phyloP scores from a whole-genome alignment of 2,888 invertebrate genomes.

The Zygogramma bicolorata region DNA sequence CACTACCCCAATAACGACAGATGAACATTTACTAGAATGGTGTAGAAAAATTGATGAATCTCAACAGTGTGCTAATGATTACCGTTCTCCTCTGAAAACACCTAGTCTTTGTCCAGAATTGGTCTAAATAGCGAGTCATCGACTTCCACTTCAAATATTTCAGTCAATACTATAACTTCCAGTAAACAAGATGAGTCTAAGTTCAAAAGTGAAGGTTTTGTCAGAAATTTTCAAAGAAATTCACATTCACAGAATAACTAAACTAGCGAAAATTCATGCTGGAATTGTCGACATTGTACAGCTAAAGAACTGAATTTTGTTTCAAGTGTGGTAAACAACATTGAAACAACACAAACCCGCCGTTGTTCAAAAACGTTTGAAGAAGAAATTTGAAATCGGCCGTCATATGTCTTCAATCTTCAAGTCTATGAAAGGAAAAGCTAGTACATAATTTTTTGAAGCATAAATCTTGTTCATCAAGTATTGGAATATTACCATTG shows the following conservation, averaged over 20 bases:
- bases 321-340: constrained; percentile 19
- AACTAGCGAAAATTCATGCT: not conserved
- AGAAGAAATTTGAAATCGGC: not conserved
- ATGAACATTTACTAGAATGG: constrained; percentile 8
- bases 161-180: not conserved
- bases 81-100: constrained; percentile 10
- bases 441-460: not conserved
- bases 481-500: constrained; percentile 1
- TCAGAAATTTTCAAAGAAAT: no score
- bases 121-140: constrained; percentile 13
- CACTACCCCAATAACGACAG: not conserved
- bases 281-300: constrained; percentile 17
- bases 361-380: constrained; percentile 16
- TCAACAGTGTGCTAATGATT: constrained; percentile 8
- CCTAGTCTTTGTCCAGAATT: constrained; percentile 14
- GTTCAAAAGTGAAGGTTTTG: not conserved
- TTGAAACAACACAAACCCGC: constrained; percentile 5
- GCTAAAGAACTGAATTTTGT: constrained; percentile 20
- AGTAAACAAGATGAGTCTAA: not conserved
- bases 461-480: not conserved
- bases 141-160: not conserved
- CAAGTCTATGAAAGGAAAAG: not conserved
- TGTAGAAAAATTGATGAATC: constrained; percentile 17
- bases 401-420: not conserved
- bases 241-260: no score